These are phyloP conservation scores for Muntiacus muntjak DNA, from an alignment of 2,113 vertebrate species.

Conservation along the genomic window DNA sequence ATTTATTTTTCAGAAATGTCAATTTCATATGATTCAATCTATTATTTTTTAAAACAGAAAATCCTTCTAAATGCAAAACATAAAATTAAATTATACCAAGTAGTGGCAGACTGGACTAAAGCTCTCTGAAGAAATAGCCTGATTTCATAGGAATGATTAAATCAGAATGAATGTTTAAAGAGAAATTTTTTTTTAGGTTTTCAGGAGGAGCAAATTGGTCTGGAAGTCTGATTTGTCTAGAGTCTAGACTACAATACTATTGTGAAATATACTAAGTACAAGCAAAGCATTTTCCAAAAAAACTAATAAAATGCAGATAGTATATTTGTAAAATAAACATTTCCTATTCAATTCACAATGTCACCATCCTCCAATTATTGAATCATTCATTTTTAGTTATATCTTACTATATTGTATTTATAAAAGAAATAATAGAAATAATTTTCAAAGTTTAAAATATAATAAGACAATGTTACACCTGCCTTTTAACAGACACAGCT, in stretches of 20 bases:
- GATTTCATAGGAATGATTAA: neutral
- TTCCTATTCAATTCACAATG: neutral
- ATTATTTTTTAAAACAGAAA: neutral
- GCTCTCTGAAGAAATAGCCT: slow-evolving; percentile 51
- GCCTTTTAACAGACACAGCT: neutral
- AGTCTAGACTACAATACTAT: neutral
- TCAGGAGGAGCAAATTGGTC: slow-evolving; percentile 51
- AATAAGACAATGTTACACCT: neutral
- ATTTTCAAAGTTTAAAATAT: neutral
- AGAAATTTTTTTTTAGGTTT: slow-evolving; percentile 52
- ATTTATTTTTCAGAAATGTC: neutral
- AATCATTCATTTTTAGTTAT: neutral
- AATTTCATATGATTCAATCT: neutral
- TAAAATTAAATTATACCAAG: slow-evolving; percentile 55
- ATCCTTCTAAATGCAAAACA: slow-evolving; percentile 52
- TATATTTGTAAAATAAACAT: neutral
- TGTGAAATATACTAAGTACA: neutral
- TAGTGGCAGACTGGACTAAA: slow-evolving; percentile 44
- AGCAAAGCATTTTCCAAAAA: neutral
- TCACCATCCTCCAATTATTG: neutral
- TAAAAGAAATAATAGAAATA: neutral
- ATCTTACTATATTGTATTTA: neutral
- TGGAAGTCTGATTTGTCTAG: neutral
- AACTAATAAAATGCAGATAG: neutral
- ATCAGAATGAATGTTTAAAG: neutral